These are phyloP conservation scores for Oplegnathus fasciatus DNA, from an alignment of 2,113 vertebrate genomes.

Conservation along the genomic window DNA sequence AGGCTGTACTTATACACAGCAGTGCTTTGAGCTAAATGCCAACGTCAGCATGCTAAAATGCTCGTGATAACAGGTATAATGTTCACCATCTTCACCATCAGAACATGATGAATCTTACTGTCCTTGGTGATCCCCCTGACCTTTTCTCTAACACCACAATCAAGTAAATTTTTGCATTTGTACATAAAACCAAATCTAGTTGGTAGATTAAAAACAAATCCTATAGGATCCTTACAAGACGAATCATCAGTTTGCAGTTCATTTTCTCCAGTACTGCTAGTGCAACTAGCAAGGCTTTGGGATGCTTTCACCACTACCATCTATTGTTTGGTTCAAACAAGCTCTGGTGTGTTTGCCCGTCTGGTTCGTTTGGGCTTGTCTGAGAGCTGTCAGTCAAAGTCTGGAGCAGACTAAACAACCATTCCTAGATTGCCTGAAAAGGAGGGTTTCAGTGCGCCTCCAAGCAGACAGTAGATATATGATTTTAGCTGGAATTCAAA, in stretches of 20 bases:
- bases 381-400: background rate
- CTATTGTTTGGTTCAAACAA: background rate
- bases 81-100: background rate
- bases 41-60: background rate
- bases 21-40: background rate
- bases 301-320: background rate
- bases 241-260: background rate
- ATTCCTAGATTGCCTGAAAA: background rate
- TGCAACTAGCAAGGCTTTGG: background rate
- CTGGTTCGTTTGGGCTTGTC: background rate
- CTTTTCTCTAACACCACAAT: background rate
- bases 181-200: background rate
- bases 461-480: no score
- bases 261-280: background rate
- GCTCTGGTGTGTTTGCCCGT: background rate
- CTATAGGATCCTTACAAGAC: background rate
- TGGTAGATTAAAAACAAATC: background rate
- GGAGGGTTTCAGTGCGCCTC: background rate
- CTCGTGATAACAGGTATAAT: background rate
- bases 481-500: background rate
- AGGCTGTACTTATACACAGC: no score
- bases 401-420: background rate
- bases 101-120: background rate
- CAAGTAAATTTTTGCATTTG: background rate
- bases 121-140: no score